phyloP scores from a whole-genome alignment of 2,888 invertebrate genomes.

The Heteromurus nitidus region DNA sequence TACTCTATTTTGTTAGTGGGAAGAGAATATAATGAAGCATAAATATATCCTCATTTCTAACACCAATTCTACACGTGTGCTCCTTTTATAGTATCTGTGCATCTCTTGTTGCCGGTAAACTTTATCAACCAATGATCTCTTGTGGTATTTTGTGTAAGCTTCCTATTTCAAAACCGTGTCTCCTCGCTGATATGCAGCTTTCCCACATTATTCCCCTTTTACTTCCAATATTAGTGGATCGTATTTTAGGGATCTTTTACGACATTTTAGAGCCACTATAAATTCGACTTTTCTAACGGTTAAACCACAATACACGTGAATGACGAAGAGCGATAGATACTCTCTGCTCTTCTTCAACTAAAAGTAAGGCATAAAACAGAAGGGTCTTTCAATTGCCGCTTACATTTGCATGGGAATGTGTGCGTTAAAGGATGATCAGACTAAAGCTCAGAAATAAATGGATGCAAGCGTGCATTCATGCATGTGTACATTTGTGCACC shows the following conservation, averaged over 20 bases:
- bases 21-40: conserved; percentile 32
- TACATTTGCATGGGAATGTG: conserved; percentile 32
- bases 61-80: background rate
- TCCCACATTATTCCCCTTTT: background rate
- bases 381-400: conserved; percentile 38
- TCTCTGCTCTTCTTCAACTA: background rate
- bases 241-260: background rate
- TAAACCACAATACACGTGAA: conserved; percentile 40
- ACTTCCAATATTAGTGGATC: conserved; percentile 1
- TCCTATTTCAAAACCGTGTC: conserved; percentile 32
- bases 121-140: conserved; percentile 47
- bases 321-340: conserved; percentile 11
- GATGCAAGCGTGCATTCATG: conserved; percentile 58
- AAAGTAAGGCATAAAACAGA: conserved; percentile 27
- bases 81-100: background rate
- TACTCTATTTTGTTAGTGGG: conserved; percentile 1
- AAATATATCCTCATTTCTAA: conserved; percentile 25
- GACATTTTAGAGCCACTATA: conserved; percentile 27
- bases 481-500: conserved; percentile 45
- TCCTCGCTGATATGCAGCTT: conserved; percentile 11
- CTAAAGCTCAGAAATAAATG: conserved; percentile 35
- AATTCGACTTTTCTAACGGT: conserved; percentile 36
- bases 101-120: background rate
- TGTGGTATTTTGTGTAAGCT: conserved; percentile 39
- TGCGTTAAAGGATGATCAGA: conserved; percentile 22